Conservation (phyloP, 1,140 invertebrate species). For the Drosophila seguyi region DNA sequence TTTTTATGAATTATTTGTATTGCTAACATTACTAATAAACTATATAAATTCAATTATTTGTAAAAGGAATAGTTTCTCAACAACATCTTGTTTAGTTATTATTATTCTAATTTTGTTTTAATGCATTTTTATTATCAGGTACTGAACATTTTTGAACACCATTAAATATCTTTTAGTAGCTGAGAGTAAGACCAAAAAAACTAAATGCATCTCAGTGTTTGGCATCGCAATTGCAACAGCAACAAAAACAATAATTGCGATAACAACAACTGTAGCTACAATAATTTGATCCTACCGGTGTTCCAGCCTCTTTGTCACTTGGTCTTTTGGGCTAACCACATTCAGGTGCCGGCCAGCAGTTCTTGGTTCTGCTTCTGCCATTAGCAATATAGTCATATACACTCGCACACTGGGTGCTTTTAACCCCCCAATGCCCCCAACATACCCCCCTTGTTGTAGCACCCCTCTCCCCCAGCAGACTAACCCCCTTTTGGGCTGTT, state of each 20-base stretch:
- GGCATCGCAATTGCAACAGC: constrained; percentile 28
- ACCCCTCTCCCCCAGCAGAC: constrained; percentile 5
- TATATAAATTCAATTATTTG: not conserved
- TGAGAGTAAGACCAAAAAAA: not conserved
- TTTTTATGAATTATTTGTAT: too few species aligned
- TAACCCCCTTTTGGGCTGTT: constrained; percentile 40
- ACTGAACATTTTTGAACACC: not conserved
- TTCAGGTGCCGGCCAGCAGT: constrained; percentile 51
- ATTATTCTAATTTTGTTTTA: not conserved
- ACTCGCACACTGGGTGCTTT: constrained; percentile 27
- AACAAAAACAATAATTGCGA: constrained; percentile 10
- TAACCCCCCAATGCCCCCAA: constrained; percentile 1
- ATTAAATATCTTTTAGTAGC: not conserved
- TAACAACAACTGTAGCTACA: constrained; percentile 8
- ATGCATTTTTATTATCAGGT: too few species aligned
- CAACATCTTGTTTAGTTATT: not conserved
- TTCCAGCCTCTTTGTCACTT: constrained; percentile 40
- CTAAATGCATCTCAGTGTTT: constrained; percentile 36
- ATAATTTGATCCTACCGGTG: constrained; percentile 34
- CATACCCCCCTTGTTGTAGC: not conserved
- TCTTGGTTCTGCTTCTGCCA: constrained; percentile 44
- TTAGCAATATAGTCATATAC: constrained; percentile 54
- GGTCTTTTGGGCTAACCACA: constrained; percentile 40
- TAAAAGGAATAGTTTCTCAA: not conserved
- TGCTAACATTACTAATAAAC: too few species aligned